Evolutionary conservation across 2,113 vertebrate species (phyloP).

Genomic region (Riparia riparia): DNA sequence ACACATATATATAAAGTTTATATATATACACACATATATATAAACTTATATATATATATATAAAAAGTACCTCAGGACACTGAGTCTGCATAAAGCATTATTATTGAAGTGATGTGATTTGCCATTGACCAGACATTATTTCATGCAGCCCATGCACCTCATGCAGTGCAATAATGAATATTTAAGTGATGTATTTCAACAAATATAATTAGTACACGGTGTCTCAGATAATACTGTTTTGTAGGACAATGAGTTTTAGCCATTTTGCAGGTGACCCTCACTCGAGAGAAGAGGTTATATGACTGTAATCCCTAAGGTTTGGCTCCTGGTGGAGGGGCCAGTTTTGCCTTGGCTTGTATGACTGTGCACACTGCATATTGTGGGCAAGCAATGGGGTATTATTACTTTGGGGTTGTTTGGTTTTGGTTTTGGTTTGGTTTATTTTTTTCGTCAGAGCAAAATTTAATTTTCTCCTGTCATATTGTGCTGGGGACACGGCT

Average conservation of each 20-base stretch:
- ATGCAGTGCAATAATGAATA: background rate
- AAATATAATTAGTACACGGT: background rate
- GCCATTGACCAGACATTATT: background rate
- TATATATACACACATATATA: too few relatives aligned
- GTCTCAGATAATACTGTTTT: background rate
- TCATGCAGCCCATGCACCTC: background rate
- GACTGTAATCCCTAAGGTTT: background rate
- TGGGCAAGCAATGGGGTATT: background rate
- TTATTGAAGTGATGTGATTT: background rate
- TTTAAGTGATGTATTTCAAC: background rate
- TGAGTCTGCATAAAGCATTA: background rate
- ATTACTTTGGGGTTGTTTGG: background rate
- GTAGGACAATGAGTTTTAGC: background rate
- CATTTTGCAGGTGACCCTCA: background rate
- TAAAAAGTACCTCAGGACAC: background rate
- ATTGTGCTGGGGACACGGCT: background rate
- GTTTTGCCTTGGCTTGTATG: background rate
- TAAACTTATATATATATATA: too few relatives aligned
- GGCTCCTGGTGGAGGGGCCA: background rate
- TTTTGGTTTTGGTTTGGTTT: background rate
- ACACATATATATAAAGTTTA: fast-evolving
- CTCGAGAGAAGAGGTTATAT: background rate
- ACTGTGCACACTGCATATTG: background rate
- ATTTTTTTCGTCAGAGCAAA: background rate
- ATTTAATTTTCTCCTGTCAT: background rate